Evolutionary conservation across 2,888 invertebrate species (phyloP).

Genomic region (Phengaris alcon): DNA sequence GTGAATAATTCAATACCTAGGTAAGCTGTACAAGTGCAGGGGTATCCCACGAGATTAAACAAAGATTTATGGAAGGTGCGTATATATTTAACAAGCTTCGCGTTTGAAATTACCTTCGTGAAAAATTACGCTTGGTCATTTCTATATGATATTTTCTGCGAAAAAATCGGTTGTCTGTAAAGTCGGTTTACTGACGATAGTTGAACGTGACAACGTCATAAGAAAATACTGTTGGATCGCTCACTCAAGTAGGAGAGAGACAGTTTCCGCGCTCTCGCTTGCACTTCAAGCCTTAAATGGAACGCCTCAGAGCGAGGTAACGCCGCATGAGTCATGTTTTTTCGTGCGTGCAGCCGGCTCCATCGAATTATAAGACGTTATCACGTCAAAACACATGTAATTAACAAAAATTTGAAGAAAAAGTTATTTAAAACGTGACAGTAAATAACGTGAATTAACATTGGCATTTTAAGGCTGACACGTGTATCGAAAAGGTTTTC

Average conservation of each 20-base stretch:
- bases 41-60: background rate
- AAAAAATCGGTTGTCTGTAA: too few species aligned
- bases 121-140: background rate
- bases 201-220: too few species aligned
- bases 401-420: background rate
- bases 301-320: too few species aligned
- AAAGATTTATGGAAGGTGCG: constrained; percentile 13
- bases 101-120: background rate
- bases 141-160: constrained; percentile 11
- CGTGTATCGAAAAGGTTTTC: background rate
- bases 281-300: too few species aligned
- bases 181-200: too few species aligned
- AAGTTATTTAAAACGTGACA: constrained; percentile 2
- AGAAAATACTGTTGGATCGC: too few species aligned
- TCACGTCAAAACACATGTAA: background rate
- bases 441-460: background rate
- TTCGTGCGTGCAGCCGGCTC: too few species aligned
- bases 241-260: too few species aligned
- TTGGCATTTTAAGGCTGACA: background rate
- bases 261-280: too few species aligned
- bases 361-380: too few species aligned
- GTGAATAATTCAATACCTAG: constrained; percentile 17
- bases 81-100: constrained; percentile 20
- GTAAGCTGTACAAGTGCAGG: constrained; percentile 13
- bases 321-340: too few species aligned